Percentiles rank a stretch among this genome's conserved stretches.
phyloP scores from a whole-genome alignment of 2,113 vertebrate species.

The Oryzias curvinotus region DNA sequence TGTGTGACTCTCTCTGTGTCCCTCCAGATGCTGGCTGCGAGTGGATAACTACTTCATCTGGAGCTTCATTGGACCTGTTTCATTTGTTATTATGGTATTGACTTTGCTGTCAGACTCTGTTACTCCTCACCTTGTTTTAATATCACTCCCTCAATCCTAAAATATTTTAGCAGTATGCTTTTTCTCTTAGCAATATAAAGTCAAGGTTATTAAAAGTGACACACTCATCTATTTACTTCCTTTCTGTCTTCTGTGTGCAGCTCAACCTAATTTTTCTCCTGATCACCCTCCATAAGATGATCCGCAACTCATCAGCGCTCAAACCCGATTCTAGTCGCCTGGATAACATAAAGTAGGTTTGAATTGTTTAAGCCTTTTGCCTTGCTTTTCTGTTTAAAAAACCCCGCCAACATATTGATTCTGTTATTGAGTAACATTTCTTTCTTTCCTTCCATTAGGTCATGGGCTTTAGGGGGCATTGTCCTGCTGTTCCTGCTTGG shows the following conservation, averaged over 20 bases:
- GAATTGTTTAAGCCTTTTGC: background rate
- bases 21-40: slow-evolving; percentile 88
- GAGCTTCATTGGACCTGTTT: slow-evolving; percentile 93
- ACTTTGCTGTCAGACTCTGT: slow-evolving; percentile 39
- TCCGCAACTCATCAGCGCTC: slow-evolving; percentile 87
- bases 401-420: background rate
- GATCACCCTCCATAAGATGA: slow-evolving; percentile 93
- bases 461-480: slow-evolving; percentile 88
- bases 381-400: background rate
- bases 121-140: slow-evolving; percentile 18
- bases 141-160: slow-evolving; percentile 26
- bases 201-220: background rate
- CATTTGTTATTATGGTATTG: slow-evolving; percentile 91
- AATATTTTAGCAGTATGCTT: slow-evolving; percentile 5
- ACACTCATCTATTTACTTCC: background rate
- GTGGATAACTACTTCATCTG: slow-evolving; percentile 96
- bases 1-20: slow-evolving; percentile 49
- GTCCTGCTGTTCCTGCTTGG: slow-evolving; percentile 88
- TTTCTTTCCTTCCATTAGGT: slow-evolving; percentile 67
- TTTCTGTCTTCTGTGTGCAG: slow-evolving; percentile 64
- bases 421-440: background rate
- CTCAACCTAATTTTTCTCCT: slow-evolving; percentile 91
- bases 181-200: slow-evolving; percentile 2
- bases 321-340: slow-evolving; percentile 90
- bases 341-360: slow-evolving; percentile 89